Conservation (phyloP, 2,888 invertebrate genomes). For the Drosophila monieri region DNA sequence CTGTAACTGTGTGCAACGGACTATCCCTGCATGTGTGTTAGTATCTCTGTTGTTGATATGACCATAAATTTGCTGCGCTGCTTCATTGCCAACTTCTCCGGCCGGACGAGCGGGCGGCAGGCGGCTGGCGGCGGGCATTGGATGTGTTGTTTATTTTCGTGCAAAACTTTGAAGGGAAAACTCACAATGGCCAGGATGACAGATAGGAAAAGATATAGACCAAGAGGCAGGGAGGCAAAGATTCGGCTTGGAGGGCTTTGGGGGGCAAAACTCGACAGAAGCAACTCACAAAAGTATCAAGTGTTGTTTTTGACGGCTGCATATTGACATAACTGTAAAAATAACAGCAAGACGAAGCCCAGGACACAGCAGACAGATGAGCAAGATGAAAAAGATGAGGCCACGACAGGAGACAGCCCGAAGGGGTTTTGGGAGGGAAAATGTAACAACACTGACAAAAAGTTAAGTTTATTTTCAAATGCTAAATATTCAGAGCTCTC, state of each 20-base stretch:
- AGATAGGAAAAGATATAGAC: conserved; percentile 47
- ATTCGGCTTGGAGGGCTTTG: neutral
- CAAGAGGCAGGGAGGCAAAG: neutral
- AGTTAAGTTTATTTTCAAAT: neutral
- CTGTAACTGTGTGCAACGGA: conserved; percentile 8
- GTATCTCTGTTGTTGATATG: conserved; percentile 59
- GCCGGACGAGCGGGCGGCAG: neutral
- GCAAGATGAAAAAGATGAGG: conserved; percentile 47
- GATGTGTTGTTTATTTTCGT: conserved; percentile 48
- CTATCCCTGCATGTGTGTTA: conserved; percentile 15
- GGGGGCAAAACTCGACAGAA: conserved; percentile 46
- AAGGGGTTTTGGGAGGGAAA: neutral
- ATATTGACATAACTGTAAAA: conserved; percentile 78
- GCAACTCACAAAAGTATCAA: conserved; percentile 76
- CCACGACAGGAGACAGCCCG: conserved; percentile 5
- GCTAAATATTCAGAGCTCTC: neutral
- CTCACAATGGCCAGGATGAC: conserved; percentile 66
- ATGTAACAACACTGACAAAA: neutral
- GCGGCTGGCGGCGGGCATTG: neutral
- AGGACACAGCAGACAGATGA: conserved; percentile 40
- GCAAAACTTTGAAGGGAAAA: conserved; percentile 68
- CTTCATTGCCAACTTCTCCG: conserved; percentile 50
- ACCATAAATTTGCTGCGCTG: conserved; percentile 69
- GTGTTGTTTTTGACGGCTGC: conserved; percentile 80
- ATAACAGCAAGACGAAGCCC: conserved; percentile 52